Conservation (phyloP, 2,113 vertebrate species). For the Semnornis frantzii region DNA sequence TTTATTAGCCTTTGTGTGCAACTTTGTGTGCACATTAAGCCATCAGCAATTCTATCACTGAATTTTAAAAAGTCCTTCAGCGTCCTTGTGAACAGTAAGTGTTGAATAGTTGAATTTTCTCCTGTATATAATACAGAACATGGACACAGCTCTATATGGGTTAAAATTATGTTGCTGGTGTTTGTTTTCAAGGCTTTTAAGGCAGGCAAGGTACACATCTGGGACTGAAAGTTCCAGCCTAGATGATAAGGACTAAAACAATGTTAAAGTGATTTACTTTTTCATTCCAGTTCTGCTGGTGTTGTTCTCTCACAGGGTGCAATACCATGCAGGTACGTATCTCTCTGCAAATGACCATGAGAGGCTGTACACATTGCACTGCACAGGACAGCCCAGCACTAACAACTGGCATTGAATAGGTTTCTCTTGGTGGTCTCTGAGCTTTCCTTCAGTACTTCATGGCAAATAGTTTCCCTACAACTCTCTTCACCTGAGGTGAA, state of each 20-base stretch:
- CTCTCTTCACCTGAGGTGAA: neutral
- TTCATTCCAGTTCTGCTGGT: neutral
- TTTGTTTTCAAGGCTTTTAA: neutral
- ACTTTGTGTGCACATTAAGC: neutral
- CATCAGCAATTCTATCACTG: neutral
- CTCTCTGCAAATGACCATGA: neutral
- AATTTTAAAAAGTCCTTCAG: neutral
- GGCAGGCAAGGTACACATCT: neutral
- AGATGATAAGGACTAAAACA: neutral
- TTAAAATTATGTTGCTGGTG: neutral
- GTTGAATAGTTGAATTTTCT: neutral
- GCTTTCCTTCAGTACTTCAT: neutral
- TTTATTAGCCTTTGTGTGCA: neutral
- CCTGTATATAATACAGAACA: neutral
- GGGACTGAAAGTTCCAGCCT: neutral
- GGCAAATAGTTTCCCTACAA: neutral
- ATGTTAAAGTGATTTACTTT: neutral
- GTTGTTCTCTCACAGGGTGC: neutral
- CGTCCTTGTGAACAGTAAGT: neutral
- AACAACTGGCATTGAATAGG: neutral
- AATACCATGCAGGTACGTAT: fast-evolving
- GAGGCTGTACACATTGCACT: fast-evolving
- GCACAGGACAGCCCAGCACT: neutral
- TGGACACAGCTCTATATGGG: neutral
- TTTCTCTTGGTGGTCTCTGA: neutral